phyloP scores from a whole-genome alignment of 35 echinoderm and acorn worm species.

The Stichopus chloronotus region DNA sequence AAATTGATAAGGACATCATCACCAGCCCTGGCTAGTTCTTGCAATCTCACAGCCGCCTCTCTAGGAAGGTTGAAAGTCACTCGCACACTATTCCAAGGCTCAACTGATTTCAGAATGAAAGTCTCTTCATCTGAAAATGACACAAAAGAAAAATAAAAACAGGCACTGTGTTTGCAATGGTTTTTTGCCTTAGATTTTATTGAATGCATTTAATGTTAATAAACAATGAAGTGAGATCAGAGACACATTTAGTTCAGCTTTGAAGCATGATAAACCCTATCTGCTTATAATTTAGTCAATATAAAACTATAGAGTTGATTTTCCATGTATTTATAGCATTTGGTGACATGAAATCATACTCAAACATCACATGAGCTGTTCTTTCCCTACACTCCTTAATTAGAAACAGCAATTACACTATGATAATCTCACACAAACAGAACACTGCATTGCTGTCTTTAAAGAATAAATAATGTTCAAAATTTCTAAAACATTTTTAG shows the following conservation, averaged over 20 bases:
- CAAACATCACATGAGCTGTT: no score
- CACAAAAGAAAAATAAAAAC: slow-evolving; percentile 34
- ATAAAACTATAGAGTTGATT: no score
- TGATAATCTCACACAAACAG: no score
- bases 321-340: no score
- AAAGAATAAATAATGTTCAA: no score
- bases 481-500: no score
- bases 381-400: no score
- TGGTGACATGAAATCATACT: no score
- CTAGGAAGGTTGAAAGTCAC: slow-evolving; percentile 96
- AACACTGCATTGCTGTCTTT: no score
- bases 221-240: not conserved
- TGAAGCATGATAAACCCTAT: no score
- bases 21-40: slow-evolving; percentile 78
- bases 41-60: slow-evolving; percentile 84
- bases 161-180: not conserved
- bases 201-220: not conserved
- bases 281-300: no score
- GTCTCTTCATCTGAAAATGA: slow-evolving; percentile 57
- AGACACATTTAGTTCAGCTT: not conserved
- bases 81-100: slow-evolving; percentile 98
- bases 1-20: slow-evolving; percentile 79
- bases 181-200: not conserved
- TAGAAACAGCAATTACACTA: no score
- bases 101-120: slow-evolving; percentile 70